A percentile compares a stretch with the other conserved stretches of the same genome.
Evolutionary conservation across 2,797 vertebrate species (phyloP).

Genomic region (Myotis planiceps): DNA sequence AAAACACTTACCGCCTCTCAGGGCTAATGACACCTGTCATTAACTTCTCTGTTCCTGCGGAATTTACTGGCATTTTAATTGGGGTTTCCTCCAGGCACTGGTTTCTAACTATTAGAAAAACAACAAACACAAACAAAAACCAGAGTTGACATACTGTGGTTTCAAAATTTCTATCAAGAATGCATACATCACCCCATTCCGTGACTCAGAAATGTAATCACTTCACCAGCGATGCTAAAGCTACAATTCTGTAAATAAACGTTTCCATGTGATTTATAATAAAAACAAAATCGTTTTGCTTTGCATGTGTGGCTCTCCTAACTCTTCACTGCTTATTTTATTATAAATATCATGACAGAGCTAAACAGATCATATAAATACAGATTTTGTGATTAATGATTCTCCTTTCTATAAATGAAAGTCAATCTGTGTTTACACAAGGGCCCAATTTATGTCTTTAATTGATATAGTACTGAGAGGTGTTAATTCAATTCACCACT

Average conservation of each 20-base stretch:
- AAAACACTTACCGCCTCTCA: constrained; percentile 90
- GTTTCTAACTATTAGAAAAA: constrained; percentile 84
- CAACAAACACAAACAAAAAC: constrained; percentile 48
- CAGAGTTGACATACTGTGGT: neutral
- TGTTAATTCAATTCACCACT: neutral
- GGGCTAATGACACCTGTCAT: constrained; percentile 90
- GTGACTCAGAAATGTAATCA: constrained; percentile 11
- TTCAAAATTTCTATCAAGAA: constrained; percentile 38
- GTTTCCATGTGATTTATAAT: constrained; percentile 11
- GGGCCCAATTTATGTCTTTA: neutral
- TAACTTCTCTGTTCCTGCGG: constrained; percentile 78
- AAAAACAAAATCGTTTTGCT: constrained; percentile 44
- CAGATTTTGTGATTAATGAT: constrained; percentile 19
- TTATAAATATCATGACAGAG: neutral
- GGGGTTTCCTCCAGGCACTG: constrained; percentile 82
- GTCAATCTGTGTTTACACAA: constrained; percentile 15
- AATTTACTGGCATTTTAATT: constrained; percentile 78
- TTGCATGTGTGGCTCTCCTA: neutral
- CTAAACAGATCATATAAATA: constrained; percentile 33
- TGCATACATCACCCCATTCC: neutral
- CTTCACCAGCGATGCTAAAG: neutral
- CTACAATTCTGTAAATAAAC: constrained; percentile 46
- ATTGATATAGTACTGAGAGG: neutral
- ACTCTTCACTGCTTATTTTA: constrained; percentile 22
- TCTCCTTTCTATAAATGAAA: constrained; percentile 42